Evolutionary conservation across 2,113 vertebrate species (phyloP).

Genomic region (Semnornis frantzii): DNA sequence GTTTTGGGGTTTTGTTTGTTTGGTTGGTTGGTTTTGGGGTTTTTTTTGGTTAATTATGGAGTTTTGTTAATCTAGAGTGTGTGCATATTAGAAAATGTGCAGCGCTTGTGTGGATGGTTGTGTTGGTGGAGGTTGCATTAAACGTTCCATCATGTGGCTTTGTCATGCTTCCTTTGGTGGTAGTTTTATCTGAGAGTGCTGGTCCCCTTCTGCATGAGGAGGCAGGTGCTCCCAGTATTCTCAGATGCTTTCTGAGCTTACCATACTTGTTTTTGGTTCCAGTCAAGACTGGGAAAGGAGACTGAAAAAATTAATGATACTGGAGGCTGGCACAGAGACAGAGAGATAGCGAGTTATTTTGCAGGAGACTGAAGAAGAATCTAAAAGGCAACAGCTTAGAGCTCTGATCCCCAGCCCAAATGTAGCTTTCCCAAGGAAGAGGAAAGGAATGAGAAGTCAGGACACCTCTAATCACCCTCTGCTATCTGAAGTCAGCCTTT

Average conservation of each 20-base stretch:
- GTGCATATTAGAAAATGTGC: neutral
- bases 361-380: neutral
- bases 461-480: accelerated
- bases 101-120: neutral
- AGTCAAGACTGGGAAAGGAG: neutral
- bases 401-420: accelerated
- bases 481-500: neutral
- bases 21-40: no score
- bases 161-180: neutral
- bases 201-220: accelerated
- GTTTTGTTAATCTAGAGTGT: neutral
- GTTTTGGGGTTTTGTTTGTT: no score
- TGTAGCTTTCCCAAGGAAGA: neutral
- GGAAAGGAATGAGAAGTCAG: accelerated
- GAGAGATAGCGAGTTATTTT: neutral
- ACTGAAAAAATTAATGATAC: neutral
- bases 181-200: neutral
- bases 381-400: neutral
- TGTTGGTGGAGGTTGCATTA: neutral
- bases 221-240: neutral
- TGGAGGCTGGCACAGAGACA: neutral
- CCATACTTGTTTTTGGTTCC: neutral
- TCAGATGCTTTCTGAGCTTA: neutral
- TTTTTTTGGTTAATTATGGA: neutral
- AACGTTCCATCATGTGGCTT: neutral